Percentiles rank a stretch among this genome's conserved stretches.
These are phyloP conservation scores for Brachionus plicatilis DNA, from an alignment of 1,140 invertebrate species.

Conservation along the genomic window DNA sequence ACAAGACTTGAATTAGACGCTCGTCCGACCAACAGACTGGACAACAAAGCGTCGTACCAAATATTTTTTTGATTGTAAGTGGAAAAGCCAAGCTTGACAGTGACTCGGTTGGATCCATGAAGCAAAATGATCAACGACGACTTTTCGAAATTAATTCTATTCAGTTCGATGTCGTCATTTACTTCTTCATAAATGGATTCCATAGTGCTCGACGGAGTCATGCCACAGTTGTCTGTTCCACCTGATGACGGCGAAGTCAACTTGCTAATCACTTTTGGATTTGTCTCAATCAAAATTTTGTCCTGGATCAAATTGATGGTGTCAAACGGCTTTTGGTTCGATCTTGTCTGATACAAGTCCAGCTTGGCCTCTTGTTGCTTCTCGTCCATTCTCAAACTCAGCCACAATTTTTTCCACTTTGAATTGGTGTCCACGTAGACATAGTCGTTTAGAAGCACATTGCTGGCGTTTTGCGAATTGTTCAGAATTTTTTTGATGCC, in stretches of 20 bases:
- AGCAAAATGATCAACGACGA: not conserved
- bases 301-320: constrained; percentile 34
- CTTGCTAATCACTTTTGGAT: constrained; percentile 2
- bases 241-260: not conserved
- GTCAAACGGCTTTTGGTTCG: constrained; percentile 34
- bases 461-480: not conserved
- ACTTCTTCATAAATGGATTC: constrained; percentile 34
- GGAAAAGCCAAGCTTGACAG: not conserved
- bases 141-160: constrained; percentile 16
- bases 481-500: not conserved
- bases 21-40: not conserved
- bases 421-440: constrained; percentile 10
- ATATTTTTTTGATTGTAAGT: constrained; percentile 33
- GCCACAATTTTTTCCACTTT: constrained; percentile 35
- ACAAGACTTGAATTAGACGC: not conserved
- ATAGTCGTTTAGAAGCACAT: constrained; percentile 7
- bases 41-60: constrained; percentile 35
- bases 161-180: constrained; percentile 10
- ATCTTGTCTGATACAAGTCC: constrained; percentile 20
- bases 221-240: not conserved
- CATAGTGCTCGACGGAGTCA: not conserved
- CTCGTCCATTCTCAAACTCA: constrained; percentile 16
- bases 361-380: constrained; percentile 19
- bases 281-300: constrained; percentile 17
- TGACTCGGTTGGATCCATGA: not conserved